Conservation (phyloP, 1,140 invertebrate species). For the Papilio dardanus region DNA sequence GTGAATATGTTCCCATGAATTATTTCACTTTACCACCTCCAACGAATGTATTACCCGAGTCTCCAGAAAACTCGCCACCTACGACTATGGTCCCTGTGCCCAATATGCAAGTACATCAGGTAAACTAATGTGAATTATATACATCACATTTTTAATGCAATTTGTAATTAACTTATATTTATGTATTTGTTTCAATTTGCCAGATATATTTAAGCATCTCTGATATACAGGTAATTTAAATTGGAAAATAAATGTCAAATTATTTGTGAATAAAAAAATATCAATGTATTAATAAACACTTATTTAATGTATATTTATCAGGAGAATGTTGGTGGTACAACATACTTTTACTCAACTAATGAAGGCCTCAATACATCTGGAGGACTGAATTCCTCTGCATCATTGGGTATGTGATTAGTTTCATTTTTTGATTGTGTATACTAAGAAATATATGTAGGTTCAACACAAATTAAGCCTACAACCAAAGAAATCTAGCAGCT, state of each 20-base stretch:
- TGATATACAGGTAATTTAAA: conserved; percentile 16
- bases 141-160: not conserved
- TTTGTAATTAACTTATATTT: not conserved
- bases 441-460: too few relatives aligned
- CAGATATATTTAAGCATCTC: conserved; percentile 23
- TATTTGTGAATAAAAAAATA: not conserved
- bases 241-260: conserved; percentile 12
- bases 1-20: conserved; percentile 67
- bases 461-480: not conserved
- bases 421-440: too few relatives aligned
- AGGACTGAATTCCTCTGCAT: conserved; percentile 54
- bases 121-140: conserved; percentile 40
- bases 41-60: conserved; percentile 57
- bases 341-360: conserved; percentile 92
- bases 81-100: conserved; percentile 45
- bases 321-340: conserved; percentile 97
- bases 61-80: conserved; percentile 63
- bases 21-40: conserved; percentile 51
- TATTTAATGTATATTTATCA: conserved; percentile 63
- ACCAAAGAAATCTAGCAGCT: too few relatives aligned
- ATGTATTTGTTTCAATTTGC: conserved; percentile 18
- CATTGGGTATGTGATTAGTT: conserved; percentile 54
- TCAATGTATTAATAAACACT: not conserved
- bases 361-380: conserved; percentile 69
- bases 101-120: conserved; percentile 68